Evolutionary conservation across 2,113 vertebrate species (phyloP), one percentile per base, ranked within the genome.

Genomic region (Phrynocephalus versicolor): DNA sequence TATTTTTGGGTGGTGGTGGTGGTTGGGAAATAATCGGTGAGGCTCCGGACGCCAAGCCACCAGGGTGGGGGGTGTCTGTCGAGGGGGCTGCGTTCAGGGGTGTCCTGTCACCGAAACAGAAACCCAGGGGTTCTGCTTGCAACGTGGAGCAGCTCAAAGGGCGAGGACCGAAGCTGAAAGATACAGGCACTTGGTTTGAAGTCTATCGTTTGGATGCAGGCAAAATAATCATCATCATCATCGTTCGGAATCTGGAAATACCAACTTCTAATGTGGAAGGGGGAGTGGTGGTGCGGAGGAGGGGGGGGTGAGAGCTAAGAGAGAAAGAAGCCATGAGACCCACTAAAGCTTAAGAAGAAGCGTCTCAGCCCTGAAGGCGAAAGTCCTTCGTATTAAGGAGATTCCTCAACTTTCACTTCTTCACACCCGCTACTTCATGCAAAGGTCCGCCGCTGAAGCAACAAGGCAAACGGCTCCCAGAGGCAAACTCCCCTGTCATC

Each of bases 111-210:
- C 94, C 93, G 93, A 91, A 95, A 95, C 30, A 10, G 86, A 91
- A n/a, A 88, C 88, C 87, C 91, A 93, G 91, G 85, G 80, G 83
- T 94, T 94, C 93, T 92, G 91, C 62, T n/a, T 90, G 3, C 94
- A 92, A 92, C 93, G 93, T 93, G 93, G 95, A 95, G 94, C 94
- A 94, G 93, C 93, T 93, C 45, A 93, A 80, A 93, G 87, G 94
- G 94, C 94, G 94, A 96, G 88, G 85, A 95, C 88, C 80, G 94
- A 92, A 96, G 96, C 93, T 92, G 94, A 95, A 96, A 94, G 93
- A 96, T 94, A 94, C 95, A 96, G 96, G 96, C 96, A 96, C 95
- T 96, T 97, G 95, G 94, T 95, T 80, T 94, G 94, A 94, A 94
- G 85, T 85, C 92, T 93, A 67, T 93, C 93, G 88, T 94, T 95